Evolutionary conservation across 2,797 vertebrate genomes (phyloP).

Genomic region (Enteromius thamalakanensis): DNA sequence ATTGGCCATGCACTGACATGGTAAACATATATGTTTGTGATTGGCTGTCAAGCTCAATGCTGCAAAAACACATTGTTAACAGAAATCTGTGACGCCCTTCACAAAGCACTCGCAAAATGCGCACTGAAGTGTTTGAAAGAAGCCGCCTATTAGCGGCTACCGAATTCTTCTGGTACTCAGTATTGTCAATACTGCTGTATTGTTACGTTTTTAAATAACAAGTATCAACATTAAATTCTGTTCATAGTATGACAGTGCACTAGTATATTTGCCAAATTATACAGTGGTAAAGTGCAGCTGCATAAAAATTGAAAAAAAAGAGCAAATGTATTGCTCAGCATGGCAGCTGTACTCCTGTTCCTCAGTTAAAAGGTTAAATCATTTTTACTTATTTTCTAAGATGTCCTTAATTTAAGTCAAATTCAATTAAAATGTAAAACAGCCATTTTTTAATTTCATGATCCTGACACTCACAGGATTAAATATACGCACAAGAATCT

Average conservation of each 20-base stretch:
- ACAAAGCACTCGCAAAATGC: not conserved
- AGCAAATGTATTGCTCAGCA: not conserved
- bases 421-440: not conserved
- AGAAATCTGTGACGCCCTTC: not conserved
- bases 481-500: not conserved
- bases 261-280: not conserved
- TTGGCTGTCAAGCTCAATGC: not conserved
- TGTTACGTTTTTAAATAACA: not conserved
- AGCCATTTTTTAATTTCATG: not conserved
- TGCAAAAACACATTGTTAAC: slow-evolving; percentile 8
- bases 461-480: not conserved
- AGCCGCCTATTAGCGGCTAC: not conserved
- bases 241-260: not conserved
- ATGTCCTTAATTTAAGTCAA: not conserved
- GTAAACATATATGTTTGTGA: not conserved
- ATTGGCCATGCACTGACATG: not conserved
- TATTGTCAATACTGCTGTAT: not conserved
- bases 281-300: not conserved
- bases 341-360: not conserved
- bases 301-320: not conserved
- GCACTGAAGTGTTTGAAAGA: not conserved
- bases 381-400: not conserved
- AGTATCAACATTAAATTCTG: not conserved
- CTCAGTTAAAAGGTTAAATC: not conserved
- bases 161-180: not conserved